Conservation (phyloP, 1,140 invertebrate species). For the Drosophila simulans region DNA sequence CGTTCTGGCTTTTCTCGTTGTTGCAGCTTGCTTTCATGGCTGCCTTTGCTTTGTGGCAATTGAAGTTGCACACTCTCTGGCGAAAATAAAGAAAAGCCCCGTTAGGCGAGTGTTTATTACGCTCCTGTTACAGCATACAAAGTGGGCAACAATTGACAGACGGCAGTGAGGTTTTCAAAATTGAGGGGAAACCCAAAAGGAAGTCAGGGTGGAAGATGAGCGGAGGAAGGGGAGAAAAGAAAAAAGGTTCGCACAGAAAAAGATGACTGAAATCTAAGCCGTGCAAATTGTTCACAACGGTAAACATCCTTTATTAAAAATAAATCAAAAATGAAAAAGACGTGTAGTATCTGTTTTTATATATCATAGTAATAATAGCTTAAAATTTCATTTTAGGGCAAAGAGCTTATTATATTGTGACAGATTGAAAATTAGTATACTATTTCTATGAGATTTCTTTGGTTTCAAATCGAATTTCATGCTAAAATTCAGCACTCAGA, state of each 20-base stretch:
- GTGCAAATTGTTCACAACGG: neutral
- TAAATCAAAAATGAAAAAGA: neutral
- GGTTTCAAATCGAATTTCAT: too few species aligned
- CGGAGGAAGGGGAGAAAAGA: too few species aligned
- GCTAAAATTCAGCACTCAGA: neutral
- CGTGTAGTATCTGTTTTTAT: too few species aligned
- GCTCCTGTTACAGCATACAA: slow-evolving; percentile 82
- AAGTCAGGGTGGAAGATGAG: neutral
- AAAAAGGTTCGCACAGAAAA: neutral
- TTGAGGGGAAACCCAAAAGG: slow-evolving; percentile 3
- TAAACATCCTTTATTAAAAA: neutral
- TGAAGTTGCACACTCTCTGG: slow-evolving; percentile 57
- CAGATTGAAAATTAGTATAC: too few species aligned
- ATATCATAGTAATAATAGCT: too few species aligned
- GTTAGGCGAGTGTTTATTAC: slow-evolving; percentile 78
- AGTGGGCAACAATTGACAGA: slow-evolving; percentile 47
- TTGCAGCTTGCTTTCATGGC: slow-evolving; percentile 17
- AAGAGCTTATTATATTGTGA: too few species aligned
- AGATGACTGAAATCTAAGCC: neutral
- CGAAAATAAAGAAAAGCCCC: slow-evolving; percentile 64
- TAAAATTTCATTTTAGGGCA: too few species aligned
- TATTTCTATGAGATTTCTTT: too few species aligned
- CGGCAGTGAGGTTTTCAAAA: slow-evolving; percentile 2
- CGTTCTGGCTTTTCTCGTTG: slow-evolving; percentile 52
- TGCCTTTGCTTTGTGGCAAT: slow-evolving; percentile 44